These are phyloP conservation scores for Lethrus apterus DNA, from an alignment of 1,140 invertebrate genomes.

Conservation along the genomic window DNA sequence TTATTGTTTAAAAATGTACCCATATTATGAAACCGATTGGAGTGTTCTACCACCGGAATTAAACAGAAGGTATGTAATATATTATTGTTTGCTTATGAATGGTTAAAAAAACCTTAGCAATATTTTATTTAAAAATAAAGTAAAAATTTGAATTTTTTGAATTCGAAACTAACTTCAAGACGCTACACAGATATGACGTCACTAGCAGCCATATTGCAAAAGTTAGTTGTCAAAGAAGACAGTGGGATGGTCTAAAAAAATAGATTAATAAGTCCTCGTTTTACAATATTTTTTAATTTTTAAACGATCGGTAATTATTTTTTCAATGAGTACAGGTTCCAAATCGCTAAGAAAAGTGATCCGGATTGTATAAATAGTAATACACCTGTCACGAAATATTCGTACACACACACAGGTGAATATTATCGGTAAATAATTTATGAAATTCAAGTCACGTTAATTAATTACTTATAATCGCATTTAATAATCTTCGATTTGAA, in stretches of 20 bases:
- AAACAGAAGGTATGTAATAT: conserved; percentile 62
- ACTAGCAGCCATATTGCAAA: conserved; percentile 24
- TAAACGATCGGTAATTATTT: too few relatives aligned
- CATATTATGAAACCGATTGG: conserved; percentile 71
- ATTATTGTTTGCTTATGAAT: conserved; percentile 7
- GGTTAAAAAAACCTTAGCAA: conserved; percentile 1
- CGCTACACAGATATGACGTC: too few relatives aligned
- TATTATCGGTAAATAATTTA: too few relatives aligned
- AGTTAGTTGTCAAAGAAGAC: conserved; percentile 13
- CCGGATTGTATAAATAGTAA: too few relatives aligned
- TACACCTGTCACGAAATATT: too few relatives aligned
- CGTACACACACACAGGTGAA: too few relatives aligned
- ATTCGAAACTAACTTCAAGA: conserved; percentile 11
- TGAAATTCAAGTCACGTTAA: too few relatives aligned
- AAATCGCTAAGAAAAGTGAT: too few relatives aligned
- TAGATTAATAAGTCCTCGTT: conserved; percentile 9
- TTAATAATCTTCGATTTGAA: too few relatives aligned
- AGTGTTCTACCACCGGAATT: conserved; percentile 72
- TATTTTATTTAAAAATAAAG: neutral
- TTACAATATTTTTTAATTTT: conserved; percentile 8
- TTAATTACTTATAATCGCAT: too few relatives aligned
- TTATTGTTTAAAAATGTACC: conserved; percentile 54
- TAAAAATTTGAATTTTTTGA: neutral
- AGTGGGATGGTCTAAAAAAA: conserved; percentile 25
- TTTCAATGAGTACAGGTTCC: too few relatives aligned